Evolutionary conservation across 2,888 invertebrate species (phyloP).

Genomic region (Sesia bembeciformis): DNA sequence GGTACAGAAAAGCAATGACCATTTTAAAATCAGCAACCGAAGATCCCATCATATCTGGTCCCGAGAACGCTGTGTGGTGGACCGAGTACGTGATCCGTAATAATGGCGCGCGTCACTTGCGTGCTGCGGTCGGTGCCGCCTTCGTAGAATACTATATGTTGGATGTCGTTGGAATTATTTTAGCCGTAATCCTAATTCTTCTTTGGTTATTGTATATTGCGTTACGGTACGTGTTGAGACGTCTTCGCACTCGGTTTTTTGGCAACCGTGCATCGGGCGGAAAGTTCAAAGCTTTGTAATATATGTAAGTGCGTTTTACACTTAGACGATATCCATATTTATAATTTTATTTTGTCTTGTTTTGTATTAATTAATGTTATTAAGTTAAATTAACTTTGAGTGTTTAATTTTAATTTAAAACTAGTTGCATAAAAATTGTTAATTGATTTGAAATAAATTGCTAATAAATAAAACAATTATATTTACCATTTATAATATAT

Average conservation of each 20-base stretch:
- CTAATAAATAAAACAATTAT: conserved; percentile 1
- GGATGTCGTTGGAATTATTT: conserved; percentile 33
- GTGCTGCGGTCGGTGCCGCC: conserved; percentile 46
- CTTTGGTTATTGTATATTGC: conserved; percentile 19
- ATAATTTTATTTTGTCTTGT: no score
- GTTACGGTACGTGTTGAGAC: conserved; percentile 22
- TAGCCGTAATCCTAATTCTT: conserved; percentile 15
- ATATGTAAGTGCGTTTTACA: no score
- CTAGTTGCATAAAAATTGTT: background rate
- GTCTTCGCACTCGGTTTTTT: conserved; percentile 25
- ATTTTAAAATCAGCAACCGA: conserved; percentile 32
- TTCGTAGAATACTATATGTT: conserved; percentile 50
- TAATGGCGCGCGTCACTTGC: conserved; percentile 52
- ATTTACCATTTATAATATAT: conserved; percentile 29
- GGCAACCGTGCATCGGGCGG: conserved; percentile 19
- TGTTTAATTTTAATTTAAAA: no score
- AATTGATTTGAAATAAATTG: background rate
- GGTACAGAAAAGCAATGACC: conserved; percentile 44
- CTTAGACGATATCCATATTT: no score
- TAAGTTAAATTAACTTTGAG: no score
- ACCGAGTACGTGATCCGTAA: conserved; percentile 69
- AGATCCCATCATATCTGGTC: conserved; percentile 47
- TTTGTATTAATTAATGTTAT: no score
- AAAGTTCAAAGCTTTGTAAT: conserved; percentile 53
- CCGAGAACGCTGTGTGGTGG: conserved; percentile 68